Conservation (phyloP, 92 coral and sea anemone species). For the Porites cylindrica region DNA sequence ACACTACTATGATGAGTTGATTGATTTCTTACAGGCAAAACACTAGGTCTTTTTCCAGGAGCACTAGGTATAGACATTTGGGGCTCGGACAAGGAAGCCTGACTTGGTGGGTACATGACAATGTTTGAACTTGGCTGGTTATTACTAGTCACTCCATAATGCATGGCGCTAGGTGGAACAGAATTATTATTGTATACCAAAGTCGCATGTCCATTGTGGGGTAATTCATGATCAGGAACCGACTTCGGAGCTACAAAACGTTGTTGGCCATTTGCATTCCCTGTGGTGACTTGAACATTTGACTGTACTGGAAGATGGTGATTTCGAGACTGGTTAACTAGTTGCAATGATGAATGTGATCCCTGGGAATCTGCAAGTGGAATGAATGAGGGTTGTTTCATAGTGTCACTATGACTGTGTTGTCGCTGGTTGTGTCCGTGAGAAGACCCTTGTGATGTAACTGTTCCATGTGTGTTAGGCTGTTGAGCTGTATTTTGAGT, state of each 20-base stretch:
- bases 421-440: background rate
- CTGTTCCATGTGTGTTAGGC: background rate
- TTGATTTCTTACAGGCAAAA: background rate
- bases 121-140: constrained; percentile 29
- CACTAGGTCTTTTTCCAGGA: background rate
- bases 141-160: background rate
- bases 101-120: constrained; percentile 48
- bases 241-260: background rate
- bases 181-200: background rate
- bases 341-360: background rate
- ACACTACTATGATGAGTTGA: background rate
- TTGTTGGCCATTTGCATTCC: background rate
- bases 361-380: constrained; percentile 33
- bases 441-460: background rate
- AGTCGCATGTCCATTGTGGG: background rate
- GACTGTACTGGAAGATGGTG: background rate
- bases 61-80: background rate
- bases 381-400: constrained; percentile 21
- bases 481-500: background rate
- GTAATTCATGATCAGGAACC: background rate
- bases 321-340: background rate
- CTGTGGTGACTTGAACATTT: background rate
- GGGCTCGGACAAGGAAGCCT: background rate
- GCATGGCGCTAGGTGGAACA: background rate
- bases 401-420: background rate